Percentiles rank a stretch among this genome's conserved stretches.
Conservation (phyloP, 1,140 invertebrate species). For the Hyposmocoma kahamanoa region DNA sequence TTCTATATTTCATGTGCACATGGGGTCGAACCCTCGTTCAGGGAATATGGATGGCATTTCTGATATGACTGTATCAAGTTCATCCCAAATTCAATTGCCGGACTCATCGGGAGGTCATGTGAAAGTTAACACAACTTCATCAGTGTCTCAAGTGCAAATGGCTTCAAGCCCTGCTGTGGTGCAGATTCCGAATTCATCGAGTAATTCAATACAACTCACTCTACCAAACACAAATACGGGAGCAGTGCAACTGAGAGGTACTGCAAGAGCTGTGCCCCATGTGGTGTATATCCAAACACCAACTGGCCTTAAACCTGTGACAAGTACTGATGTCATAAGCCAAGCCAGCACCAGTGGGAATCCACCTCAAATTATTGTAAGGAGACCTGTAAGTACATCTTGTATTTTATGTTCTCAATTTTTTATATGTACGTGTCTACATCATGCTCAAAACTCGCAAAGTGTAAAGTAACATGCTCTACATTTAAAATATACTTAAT, state of each 20-base stretch:
- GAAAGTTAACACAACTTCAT: slow-evolving; percentile 47
- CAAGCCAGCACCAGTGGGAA: slow-evolving; percentile 63
- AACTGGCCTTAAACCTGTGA: slow-evolving; percentile 59
- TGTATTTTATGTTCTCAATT: background rate
- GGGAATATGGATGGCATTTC: slow-evolving; percentile 41
- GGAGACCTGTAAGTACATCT: slow-evolving; percentile 62
- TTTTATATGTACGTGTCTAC: too few relatives aligned
- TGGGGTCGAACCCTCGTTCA: slow-evolving; percentile 49
- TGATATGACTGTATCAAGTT: slow-evolving; percentile 47
- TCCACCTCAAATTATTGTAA: slow-evolving; percentile 67
- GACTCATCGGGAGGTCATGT: slow-evolving; percentile 42
- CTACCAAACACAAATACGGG: slow-evolving; percentile 34
- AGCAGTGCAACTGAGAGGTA: slow-evolving; percentile 45
- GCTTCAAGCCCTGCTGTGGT: slow-evolving; percentile 40
- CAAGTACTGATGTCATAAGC: slow-evolving; percentile 58
- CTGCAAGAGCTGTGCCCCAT: slow-evolving; percentile 47
- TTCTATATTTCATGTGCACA: slow-evolving; percentile 63
- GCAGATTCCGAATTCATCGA: slow-evolving; percentile 57
- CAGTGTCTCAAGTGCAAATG: slow-evolving; percentile 46
- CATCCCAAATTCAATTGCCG: slow-evolving; percentile 45
- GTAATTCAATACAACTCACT: slow-evolving; percentile 55
- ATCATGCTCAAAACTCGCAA: too few relatives aligned
- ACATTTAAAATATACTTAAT: too few relatives aligned
- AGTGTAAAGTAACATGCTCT: too few relatives aligned
- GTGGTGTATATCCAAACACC: slow-evolving; percentile 69